Base-by-base conservation (phyloP, 64 coral and sea anemone species). In the Hydrozoanthus tunicans region DNA sequence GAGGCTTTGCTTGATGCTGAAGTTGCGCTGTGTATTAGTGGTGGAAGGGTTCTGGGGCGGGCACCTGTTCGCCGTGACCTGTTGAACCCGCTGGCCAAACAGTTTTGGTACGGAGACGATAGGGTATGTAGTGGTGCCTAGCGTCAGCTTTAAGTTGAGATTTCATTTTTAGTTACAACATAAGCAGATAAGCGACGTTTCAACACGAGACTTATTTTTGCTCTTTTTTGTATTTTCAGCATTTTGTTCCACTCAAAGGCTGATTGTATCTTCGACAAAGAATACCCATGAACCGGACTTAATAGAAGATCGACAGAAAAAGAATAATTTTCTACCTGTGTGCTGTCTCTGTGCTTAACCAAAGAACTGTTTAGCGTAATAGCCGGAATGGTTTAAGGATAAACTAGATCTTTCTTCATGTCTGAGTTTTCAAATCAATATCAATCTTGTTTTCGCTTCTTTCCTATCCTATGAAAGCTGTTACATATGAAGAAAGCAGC, bases 21-120 rank as follows among this genome's bases (percentile, higher is more conserved):
- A 70, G 84, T 88, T 70, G 69, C 84, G 56, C 26, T 88, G 9
- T 88, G 84, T 88, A 58, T 88, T 25, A 88, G 69, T 73, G 25
- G 84, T 6, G 84, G 84, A 75, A 88, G 69, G 56, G 56, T 75
- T 59, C 84, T 88, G 20, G 84, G 84, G 6, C 84, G 84, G 26
- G 51, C 84, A 74, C 69, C 54, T 74, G 70, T 73, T 6, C 53
- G 68, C 56, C 84, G 84, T 51, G 56, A 88, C 23, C 53, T 88
- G 7, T 54, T 88, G 15, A 88, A 88, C 57, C 84, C 84, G 24
- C 84, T 88, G 84, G 69, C 84, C 56, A 88, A 88, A 70, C 68
- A 73, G 70, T 74, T 88, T 60, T 43, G 20, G 10, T 67, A 88
- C 7, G 69, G 68, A 25, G 84, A 88, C 59, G 84, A 88, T 14